phyloP scores from a whole-genome alignment of 1,140 invertebrate species.

The Cotesia chilonis region DNA sequence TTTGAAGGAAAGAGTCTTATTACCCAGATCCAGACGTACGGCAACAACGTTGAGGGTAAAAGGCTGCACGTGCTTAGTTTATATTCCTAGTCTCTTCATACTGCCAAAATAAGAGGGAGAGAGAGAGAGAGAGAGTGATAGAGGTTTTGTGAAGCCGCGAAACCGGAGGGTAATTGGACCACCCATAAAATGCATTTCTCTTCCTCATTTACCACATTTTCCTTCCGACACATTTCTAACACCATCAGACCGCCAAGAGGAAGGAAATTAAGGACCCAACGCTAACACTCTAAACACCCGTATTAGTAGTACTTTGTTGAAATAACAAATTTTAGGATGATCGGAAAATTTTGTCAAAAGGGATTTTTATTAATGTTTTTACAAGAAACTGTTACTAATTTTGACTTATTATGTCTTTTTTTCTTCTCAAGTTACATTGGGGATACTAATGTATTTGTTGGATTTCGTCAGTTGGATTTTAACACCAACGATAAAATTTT shows the following conservation, averaged over 20 bases:
- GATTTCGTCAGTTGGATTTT: no score
- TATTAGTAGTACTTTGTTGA: no score
- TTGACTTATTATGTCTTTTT: no score
- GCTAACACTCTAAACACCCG: no score
- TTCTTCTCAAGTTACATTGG: no score
- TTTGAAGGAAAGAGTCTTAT: conserved; percentile 59
- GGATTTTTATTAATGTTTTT: no score
- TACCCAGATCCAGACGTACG: conserved; percentile 43
- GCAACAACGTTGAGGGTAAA: conserved; percentile 27
- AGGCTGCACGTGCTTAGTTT: conserved; percentile 37
- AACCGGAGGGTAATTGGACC: conserved; percentile 63
- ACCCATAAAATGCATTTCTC: conserved; percentile 50
- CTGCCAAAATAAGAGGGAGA: conserved; percentile 27
- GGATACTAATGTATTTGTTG: no score
- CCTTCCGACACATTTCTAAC: conserved; percentile 34
- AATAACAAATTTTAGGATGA: no score
- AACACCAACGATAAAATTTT: no score
- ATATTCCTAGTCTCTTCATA: conserved; percentile 3
- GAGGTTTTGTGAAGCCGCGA: conserved; percentile 47
- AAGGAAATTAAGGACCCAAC: background rate
- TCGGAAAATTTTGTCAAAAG: background rate
- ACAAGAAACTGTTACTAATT: no score
- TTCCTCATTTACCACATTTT: conserved; percentile 29
- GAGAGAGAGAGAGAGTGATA: no score
- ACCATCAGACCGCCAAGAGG: background rate